Evolutionary conservation across 2,113 vertebrate genomes (phyloP).

Genomic region (Osmerus mordax): DNA sequence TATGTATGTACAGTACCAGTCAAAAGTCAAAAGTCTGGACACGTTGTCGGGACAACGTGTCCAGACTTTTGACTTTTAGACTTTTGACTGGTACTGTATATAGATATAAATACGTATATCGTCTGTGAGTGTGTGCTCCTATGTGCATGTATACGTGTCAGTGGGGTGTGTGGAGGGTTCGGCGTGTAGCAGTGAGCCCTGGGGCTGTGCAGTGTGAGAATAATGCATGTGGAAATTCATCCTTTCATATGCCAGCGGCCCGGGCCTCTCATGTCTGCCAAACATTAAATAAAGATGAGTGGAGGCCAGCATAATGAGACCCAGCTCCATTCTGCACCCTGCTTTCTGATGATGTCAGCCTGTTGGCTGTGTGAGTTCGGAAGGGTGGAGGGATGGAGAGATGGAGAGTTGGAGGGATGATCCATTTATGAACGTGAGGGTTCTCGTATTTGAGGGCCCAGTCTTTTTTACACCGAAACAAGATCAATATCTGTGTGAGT

Average conservation of each 20-base stretch:
- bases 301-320: conserved; percentile 48
- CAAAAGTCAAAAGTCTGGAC: too few relatives aligned
- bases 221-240: conserved; percentile 72
- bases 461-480: too few relatives aligned
- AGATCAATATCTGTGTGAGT: too few relatives aligned
- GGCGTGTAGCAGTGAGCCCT: conserved; percentile 25
- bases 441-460: too few relatives aligned
- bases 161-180: not conserved
- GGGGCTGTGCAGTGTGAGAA: conserved; percentile 38
- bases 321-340: conserved; percentile 23
- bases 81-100: too few relatives aligned
- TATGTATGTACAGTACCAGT: not conserved
- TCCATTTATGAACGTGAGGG: too few relatives aligned
- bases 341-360: conserved; percentile 5
- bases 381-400: not conserved
- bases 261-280: conserved; percentile 40
- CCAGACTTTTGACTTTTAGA: too few relatives aligned
- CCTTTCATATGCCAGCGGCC: conserved; percentile 59
- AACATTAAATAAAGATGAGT: conserved; percentile 72
- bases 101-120: too few relatives aligned
- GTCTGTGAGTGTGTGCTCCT: not conserved
- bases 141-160: not conserved
- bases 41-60: too few relatives aligned
- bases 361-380: not conserved
- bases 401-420: not conserved